A percentile compares a stretch with the other conserved stretches of the same genome.
phyloP scores from a whole-genome alignment of 1,140 invertebrate genomes.

The Drepana arcuata region DNA sequence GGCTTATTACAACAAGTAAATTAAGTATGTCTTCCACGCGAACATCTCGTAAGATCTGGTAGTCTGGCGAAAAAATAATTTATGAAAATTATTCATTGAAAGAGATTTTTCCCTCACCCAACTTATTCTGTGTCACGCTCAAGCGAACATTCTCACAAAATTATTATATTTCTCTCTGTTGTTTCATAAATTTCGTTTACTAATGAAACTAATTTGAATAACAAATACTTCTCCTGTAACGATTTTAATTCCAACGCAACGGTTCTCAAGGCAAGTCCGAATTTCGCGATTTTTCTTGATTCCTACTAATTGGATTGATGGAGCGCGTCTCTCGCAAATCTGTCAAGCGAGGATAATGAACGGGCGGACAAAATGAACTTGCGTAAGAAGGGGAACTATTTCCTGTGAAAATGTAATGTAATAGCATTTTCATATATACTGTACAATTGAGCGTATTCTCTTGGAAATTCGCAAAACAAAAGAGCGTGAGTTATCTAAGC shows the following conservation, averaged over 20 bases:
- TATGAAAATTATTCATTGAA: slow-evolving; percentile 5
- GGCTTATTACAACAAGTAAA: slow-evolving; percentile 22
- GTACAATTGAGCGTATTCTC: too few relatives aligned
- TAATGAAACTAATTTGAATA: slow-evolving; percentile 5
- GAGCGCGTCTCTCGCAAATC: slow-evolving; percentile 46
- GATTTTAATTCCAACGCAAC: background rate
- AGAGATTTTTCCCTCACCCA: background rate
- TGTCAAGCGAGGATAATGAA: slow-evolving; percentile 56
- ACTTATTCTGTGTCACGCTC: background rate
- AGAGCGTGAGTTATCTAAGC: too few relatives aligned
- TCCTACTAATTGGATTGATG: slow-evolving; percentile 58
- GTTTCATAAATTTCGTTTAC: background rate
- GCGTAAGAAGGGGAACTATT: slow-evolving; percentile 42
- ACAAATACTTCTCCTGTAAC: background rate
- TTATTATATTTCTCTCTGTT: slow-evolving; percentile 1
- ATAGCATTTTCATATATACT: slow-evolving; percentile 5
- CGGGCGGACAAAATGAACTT: slow-evolving; percentile 40
- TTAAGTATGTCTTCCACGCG: slow-evolving; percentile 5
- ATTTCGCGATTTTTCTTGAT: slow-evolving; percentile 40
- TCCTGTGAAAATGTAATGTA: slow-evolving; percentile 8
- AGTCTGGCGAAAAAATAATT: slow-evolving; percentile 4
- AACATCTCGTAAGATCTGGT: slow-evolving; percentile 3
- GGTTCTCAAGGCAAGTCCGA: slow-evolving; percentile 1
- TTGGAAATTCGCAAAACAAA: too few relatives aligned
- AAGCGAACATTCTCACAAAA: slow-evolving; percentile 1